Conservation (phyloP, 2,113 vertebrate species). For the Dermatemys mawii region DNA sequence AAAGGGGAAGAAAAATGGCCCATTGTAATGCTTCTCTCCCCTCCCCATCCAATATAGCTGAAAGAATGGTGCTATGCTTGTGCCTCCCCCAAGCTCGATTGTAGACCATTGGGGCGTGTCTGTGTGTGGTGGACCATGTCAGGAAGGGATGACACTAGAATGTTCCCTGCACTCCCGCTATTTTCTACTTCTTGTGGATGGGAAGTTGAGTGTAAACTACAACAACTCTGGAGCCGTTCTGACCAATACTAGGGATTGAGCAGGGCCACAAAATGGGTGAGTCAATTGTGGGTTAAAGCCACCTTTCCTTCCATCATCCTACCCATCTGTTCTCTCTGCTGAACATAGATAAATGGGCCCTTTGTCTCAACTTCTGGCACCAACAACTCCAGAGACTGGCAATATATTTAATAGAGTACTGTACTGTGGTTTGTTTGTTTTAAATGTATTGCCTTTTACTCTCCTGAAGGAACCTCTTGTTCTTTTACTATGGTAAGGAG, state of each 20-base stretch:
- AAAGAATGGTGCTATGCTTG: constrained; percentile 25
- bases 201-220: background rate
- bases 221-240: background rate
- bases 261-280: background rate
- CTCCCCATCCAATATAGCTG: too few relatives aligned
- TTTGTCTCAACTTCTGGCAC: constrained; percentile 17
- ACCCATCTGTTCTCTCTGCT: background rate
- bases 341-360: background rate
- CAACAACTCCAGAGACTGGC: background rate
- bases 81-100: background rate
- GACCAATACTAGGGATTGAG: background rate
- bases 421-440: constrained; percentile 55
- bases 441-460: background rate
- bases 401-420: background rate
- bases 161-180: background rate
- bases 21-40: background rate
- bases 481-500: constrained; percentile 41
- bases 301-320: background rate
- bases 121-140: background rate
- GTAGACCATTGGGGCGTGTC: background rate
- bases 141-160: background rate
- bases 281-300: background rate
- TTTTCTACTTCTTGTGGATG: background rate
- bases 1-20: constrained; percentile 16
- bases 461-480: constrained; percentile 8